Percentiles rank a stretch among this genome's conserved stretches.
phyloP scores from a whole-genome alignment of 2,888 invertebrate species.

The Junonia oenone region DNA sequence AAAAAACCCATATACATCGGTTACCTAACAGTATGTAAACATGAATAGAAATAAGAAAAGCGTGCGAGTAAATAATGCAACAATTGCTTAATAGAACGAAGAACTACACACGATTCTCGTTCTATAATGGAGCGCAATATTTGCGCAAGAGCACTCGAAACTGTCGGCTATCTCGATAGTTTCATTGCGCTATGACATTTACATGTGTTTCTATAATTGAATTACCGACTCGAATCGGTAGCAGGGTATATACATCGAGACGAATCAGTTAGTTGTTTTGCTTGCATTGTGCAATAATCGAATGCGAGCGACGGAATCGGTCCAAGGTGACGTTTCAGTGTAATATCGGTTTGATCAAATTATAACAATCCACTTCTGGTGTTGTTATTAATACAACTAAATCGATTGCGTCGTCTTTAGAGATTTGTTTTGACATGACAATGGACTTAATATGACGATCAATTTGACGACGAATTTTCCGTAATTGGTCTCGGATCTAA shows the following conservation, averaged over 20 bases:
- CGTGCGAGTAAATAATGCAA: constrained; percentile 34
- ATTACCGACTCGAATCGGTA: constrained; percentile 58
- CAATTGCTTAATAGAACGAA: constrained; percentile 40
- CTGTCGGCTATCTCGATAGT: constrained; percentile 36
- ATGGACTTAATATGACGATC: background rate
- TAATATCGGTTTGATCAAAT: constrained; percentile 41
- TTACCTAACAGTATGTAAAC: constrained; percentile 25
- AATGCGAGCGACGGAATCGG: constrained; percentile 38
- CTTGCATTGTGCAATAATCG: constrained; percentile 22
- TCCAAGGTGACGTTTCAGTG: constrained; percentile 55
- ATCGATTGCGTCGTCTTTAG: background rate
- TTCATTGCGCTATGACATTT: constrained; percentile 61
- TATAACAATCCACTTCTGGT: constrained; percentile 33
- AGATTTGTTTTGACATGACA: background rate
- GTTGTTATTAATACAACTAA: background rate
- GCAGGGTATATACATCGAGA: constrained; percentile 33
- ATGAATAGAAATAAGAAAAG: constrained; percentile 35
- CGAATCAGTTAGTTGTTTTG: constrained; percentile 14
- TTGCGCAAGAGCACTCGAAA: constrained; percentile 42
- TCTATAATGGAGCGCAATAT: constrained; percentile 29
- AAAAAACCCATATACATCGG: constrained; percentile 21
- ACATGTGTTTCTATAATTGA: constrained; percentile 66
- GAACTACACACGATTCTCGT: constrained; percentile 36
- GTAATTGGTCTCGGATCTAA: background rate
- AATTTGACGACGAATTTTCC: background rate